Conservation (phyloP, 2,113 vertebrate genomes). For the Gymnarchus niloticus region DNA sequence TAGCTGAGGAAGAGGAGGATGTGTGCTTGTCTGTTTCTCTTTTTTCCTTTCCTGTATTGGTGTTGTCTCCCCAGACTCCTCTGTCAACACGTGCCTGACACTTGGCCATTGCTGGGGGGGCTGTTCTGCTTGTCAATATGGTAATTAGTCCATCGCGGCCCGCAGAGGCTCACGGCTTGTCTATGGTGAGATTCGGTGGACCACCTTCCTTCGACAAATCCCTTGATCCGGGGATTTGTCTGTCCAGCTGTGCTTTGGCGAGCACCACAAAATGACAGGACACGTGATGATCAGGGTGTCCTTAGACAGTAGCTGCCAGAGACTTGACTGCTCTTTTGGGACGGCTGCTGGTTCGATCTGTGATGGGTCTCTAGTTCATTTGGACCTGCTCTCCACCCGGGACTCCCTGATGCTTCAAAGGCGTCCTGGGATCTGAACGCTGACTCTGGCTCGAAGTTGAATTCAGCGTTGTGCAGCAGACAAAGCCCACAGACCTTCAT, state of each 20-base stretch:
- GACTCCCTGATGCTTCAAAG: background rate
- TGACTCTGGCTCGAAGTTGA: too few species aligned
- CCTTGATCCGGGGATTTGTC: too few species aligned
- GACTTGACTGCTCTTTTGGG: background rate
- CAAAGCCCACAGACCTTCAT: too few species aligned
- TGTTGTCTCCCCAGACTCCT: conserved; percentile 20
- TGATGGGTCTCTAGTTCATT: background rate
- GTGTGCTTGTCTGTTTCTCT: background rate
- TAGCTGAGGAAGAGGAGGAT: background rate
- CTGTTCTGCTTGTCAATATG: background rate
- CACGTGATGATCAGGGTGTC: background rate
- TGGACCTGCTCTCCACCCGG: background rate
- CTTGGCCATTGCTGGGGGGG: background rate
- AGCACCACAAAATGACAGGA: background rate
- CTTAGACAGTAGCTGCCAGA: background rate
- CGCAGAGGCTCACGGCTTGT: background rate
- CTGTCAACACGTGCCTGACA: background rate
- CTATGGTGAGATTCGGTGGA: background rate
- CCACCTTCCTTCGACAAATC: background rate
- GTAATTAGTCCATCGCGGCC: conserved; percentile 7
- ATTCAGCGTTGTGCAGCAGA: too few species aligned
- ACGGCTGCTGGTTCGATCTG: background rate
- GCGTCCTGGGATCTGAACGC: too few species aligned
- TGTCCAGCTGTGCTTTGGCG: too few species aligned
- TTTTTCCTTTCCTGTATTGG: background rate